Evolutionary conservation across 1,140 invertebrate species (phyloP).

Genomic region (Hestina assimilis): DNA sequence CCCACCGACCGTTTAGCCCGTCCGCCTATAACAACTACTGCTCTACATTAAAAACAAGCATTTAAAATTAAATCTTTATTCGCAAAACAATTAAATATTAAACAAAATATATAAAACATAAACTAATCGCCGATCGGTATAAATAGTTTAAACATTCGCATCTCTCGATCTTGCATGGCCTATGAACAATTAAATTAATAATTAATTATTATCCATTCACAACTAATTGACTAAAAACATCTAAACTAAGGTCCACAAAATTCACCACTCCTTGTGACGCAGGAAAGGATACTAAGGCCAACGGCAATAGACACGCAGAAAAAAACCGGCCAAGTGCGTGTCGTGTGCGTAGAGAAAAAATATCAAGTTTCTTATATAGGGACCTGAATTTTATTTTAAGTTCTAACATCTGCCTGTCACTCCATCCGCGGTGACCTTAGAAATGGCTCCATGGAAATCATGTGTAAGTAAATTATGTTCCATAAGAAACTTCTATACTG

Average conservation of each 20-base stretch:
- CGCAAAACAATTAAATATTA: constrained; percentile 14
- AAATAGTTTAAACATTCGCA: constrained; percentile 47
- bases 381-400: too few species aligned
- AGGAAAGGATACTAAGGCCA: too few species aligned
- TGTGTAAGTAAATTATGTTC: too few species aligned
- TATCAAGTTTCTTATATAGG: too few species aligned
- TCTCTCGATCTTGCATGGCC: constrained; percentile 8
- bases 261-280: background rate
- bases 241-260: background rate
- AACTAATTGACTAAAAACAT: background rate
- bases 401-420: too few species aligned
- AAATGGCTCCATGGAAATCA: too few species aligned
- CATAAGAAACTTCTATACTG: too few species aligned
- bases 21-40: background rate
- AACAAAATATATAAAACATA: constrained; percentile 11
- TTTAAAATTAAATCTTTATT: constrained; percentile 4
- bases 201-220: background rate
- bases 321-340: too few species aligned
- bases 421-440: too few species aligned
- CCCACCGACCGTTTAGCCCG: background rate
- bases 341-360: too few species aligned
- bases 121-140: constrained; percentile 32
- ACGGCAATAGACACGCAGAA: too few species aligned
- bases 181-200: constrained; percentile 2
- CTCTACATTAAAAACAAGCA: background rate